Evolutionary conservation across 64 coral and sea anemone species (phyloP).

Genomic region (Porites lutea): DNA sequence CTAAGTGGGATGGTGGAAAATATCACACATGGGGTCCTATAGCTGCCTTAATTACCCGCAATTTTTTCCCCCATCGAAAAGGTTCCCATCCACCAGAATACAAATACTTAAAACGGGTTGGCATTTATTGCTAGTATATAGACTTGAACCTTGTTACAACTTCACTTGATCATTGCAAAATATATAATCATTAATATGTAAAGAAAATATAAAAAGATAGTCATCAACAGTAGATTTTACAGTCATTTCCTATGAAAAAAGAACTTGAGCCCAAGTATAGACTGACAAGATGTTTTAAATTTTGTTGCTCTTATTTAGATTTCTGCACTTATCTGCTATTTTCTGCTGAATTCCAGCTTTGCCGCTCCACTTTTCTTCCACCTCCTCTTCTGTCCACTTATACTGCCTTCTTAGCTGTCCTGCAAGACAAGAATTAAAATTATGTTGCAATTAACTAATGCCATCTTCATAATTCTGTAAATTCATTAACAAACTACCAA

Average conservation of each 20-base stretch:
- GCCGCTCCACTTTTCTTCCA: neutral
- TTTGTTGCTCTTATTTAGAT: constrained; percentile 23
- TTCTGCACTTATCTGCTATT: constrained; percentile 54
- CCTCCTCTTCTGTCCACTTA: constrained; percentile 13
- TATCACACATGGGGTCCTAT: neutral
- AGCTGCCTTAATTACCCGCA: neutral
- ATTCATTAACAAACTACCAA: neutral
- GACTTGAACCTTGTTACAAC: neutral
- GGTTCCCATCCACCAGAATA: neutral
- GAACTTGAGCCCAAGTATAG: neutral
- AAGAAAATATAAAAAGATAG: neutral
- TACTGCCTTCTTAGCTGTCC: constrained; percentile 23
- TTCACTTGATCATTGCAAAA: neutral
- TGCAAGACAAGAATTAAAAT: neutral
- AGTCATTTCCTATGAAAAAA: neutral
- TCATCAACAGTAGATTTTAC: neutral
- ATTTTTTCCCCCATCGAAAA: neutral
- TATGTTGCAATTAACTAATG: neutral
- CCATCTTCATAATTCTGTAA: neutral
- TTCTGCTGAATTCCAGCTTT: constrained; percentile 53
- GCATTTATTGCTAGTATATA: neutral
- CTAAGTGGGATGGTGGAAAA: neutral
- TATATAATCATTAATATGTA: neutral
- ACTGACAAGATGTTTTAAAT: neutral
- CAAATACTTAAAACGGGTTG: neutral